Evolutionary conservation across 2,113 vertebrate genomes (phyloP), one percentile per base, ranked within the genome.

Genomic region (Varanus salvator): DNA sequence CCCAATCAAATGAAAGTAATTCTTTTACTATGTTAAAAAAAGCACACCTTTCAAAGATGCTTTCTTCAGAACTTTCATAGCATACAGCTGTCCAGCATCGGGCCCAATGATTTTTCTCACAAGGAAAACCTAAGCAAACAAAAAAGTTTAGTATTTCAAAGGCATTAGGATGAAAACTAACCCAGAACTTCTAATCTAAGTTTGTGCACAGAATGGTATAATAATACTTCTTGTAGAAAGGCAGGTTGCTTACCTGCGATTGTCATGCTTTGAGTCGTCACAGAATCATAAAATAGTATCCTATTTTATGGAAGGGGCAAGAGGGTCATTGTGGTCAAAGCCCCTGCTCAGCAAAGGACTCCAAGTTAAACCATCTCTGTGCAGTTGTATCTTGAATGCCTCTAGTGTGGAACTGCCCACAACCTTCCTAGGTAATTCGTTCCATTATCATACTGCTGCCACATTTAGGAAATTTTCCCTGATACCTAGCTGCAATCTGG

Each of bases 41-140:
- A 57, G 74, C 91, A 0, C 97, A 99, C 99, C 99, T 99, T 99
- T 99, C 95, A 99, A 97, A 93, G 98, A 99, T 94, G 99, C 99
- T 96, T 99, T 99, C 96, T 99, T 99, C 95, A 99, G 96, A 94
- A 99, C 99, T 98, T 99, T 99, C 99, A 99, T 99, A 97, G 99
- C 99, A 98, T 99, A 99, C 94, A 99, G 98, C 94, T 99, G 98
- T 72, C 97, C 98, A 94, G 98, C 98, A 97, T 99, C 99, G 92
- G 99, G 98, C 92, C 98, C 99, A 54, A 98, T 93, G 50, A 98
- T 97, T 97, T 99, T 99, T 91, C 98, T 97, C 92, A 99, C 99
- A 0, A 99, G 98, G 96, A 99, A 99, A 84, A 99, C 99, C 98
- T 99, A 96, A 81, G 34, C 1, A 93, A 92, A 87, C 21, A 71